A percentile compares a stretch with the other conserved stretches of the same genome.
phyloP scores from a whole-genome alignment of 2,888 invertebrate genomes.

The Slavum lentiscoides region DNA sequence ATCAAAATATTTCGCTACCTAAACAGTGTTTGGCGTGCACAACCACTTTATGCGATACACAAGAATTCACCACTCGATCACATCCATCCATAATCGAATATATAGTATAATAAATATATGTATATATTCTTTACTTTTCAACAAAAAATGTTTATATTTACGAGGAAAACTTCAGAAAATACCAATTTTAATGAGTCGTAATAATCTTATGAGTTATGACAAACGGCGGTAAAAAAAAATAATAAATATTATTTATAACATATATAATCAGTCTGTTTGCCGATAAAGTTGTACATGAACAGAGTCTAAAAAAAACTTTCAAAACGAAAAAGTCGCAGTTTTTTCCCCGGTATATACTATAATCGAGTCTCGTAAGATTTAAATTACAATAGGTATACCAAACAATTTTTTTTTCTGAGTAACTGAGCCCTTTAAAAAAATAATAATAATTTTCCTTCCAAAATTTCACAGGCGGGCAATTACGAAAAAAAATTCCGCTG shows the following conservation, averaged over 20 bases:
- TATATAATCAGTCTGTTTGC: not conserved
- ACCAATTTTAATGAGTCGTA: not conserved
- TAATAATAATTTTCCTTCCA: too few relatives aligned
- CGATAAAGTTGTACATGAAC: not conserved
- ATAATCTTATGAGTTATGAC: not conserved
- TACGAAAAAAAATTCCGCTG: too few relatives aligned
- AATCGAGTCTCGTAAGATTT: too few relatives aligned
- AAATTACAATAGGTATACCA: too few relatives aligned
- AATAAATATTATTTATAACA: not conserved
- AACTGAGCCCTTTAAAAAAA: too few relatives aligned
- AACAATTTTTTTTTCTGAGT: too few relatives aligned
- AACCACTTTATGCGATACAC: not conserved
- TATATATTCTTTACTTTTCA: not conserved
- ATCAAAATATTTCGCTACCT: not conserved
- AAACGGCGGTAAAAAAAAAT: not conserved
- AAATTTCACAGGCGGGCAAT: too few relatives aligned
- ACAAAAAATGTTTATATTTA: not conserved
- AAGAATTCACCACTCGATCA: not conserved
- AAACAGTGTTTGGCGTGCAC: not conserved
- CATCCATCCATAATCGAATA: not conserved
- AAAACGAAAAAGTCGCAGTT: too few relatives aligned
- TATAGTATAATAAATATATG: not conserved
- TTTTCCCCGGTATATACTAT: too few relatives aligned
- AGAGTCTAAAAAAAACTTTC: too few relatives aligned
- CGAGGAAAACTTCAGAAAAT: not conserved